Evolutionary conservation across 1,140 invertebrate species (phyloP).

Genomic region (Drusus annulatus): DNA sequence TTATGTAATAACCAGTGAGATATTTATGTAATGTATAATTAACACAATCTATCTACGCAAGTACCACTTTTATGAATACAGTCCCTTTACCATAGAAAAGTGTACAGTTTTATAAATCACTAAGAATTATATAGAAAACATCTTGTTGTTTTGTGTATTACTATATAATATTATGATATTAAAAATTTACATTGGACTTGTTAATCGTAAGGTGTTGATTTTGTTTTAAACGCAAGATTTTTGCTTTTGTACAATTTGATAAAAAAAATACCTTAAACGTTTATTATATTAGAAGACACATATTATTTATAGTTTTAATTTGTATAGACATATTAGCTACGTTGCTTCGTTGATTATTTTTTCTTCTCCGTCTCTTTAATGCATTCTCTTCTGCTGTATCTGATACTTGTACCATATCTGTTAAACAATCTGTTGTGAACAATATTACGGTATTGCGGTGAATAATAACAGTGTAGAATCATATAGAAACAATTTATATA

Average conservation of each 20-base stretch:
- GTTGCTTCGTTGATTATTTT: not conserved
- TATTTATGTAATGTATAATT: slow-evolving; percentile 9
- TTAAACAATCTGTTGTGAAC: too few species aligned
- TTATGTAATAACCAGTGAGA: slow-evolving; percentile 20
- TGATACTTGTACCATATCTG: too few species aligned
- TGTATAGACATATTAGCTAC: not conserved
- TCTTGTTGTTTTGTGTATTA: slow-evolving; percentile 29
- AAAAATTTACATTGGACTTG: slow-evolving; percentile 16
- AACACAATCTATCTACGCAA: slow-evolving; percentile 6
- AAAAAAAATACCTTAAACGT: not conserved
- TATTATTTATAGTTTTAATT: not conserved
- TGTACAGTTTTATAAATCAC: slow-evolving; percentile 27
- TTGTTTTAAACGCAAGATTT: not conserved
- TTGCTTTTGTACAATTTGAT: slow-evolving; percentile 12
- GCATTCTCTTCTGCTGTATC: too few species aligned
- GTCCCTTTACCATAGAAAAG: slow-evolving; percentile 10
- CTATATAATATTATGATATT: slow-evolving; percentile 24
- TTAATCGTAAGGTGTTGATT: slow-evolving; percentile 15
- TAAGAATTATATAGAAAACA: slow-evolving; percentile 17
- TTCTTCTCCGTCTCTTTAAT: not conserved
- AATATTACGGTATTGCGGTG: too few species aligned
- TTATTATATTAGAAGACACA: not conserved
- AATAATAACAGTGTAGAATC: too few species aligned
- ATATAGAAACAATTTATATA: too few species aligned
- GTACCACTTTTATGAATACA: slow-evolving; percentile 16